Evolutionary conservation across 2,888 invertebrate genomes (phyloP).

Genomic region (Trichogramma dendrolimi): DNA sequence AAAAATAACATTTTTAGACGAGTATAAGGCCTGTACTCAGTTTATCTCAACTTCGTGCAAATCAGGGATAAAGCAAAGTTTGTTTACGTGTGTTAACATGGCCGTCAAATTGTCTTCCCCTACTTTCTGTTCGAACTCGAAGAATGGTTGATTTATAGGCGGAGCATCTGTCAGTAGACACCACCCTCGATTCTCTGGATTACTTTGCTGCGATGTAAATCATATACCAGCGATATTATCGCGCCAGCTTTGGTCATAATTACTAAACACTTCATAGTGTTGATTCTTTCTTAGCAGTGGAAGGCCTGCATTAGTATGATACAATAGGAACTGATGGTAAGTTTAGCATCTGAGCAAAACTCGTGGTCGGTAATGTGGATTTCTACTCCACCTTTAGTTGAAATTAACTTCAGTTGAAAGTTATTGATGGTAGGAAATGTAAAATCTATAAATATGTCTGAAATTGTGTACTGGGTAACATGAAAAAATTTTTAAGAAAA

Average conservation of each 20-base stretch:
- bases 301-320: too few relatives aligned
- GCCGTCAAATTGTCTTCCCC: constrained; percentile 44
- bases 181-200: constrained; percentile 43
- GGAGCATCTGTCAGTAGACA: constrained; percentile 50
- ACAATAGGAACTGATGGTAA: too few relatives aligned
- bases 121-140: constrained; percentile 29
- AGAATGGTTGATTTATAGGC: constrained; percentile 50
- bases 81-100: constrained; percentile 51
- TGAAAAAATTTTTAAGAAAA: too few relatives aligned
- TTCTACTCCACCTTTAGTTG: background rate
- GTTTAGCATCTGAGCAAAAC: background rate
- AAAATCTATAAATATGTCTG: too few relatives aligned
- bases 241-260: too few relatives aligned
- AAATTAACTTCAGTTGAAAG: background rate
- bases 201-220: constrained; percentile 36
- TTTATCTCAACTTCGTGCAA: background rate
- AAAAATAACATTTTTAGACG: background rate
- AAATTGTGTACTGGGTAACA: too few relatives aligned
- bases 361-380: background rate
- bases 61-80: constrained; percentile 35
- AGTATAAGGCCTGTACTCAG: background rate
- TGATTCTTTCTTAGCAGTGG: too few relatives aligned
- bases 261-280: too few relatives aligned
- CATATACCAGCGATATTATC: too few relatives aligned
- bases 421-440: too few relatives aligned